Evolutionary conservation across 2,888 invertebrate genomes (phyloP).

Genomic region (Nomada ferruginata): DNA sequence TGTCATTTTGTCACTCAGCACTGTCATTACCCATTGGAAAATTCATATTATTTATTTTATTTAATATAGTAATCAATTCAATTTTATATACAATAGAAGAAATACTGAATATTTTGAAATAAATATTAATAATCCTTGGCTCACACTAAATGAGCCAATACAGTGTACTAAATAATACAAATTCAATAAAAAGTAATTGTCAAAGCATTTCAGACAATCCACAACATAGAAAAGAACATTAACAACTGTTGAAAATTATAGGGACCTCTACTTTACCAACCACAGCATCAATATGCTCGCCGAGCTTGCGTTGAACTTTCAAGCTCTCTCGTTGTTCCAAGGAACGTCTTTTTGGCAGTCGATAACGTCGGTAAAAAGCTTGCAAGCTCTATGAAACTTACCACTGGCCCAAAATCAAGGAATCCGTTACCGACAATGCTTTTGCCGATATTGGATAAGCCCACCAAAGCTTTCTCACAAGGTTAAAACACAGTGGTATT

Average conservation of each 20-base stretch:
- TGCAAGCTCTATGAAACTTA: conserved; percentile 30
- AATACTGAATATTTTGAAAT: background rate
- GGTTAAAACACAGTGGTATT: background rate
- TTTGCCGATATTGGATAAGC: conserved; percentile 21
- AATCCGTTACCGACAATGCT: conserved; percentile 38
- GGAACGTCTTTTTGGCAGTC: conserved; percentile 27
- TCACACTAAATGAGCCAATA: no score
- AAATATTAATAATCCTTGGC: no score
- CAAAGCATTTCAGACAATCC: background rate
- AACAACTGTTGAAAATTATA: conserved; percentile 11
- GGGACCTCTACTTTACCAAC: conserved; percentile 28
- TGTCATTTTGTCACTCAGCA: background rate
- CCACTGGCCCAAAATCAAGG: background rate
- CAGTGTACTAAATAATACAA: no score
- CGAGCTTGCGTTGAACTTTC: conserved; percentile 5
- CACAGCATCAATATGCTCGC: background rate
- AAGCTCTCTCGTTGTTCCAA: background rate
- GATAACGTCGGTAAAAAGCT: conserved; percentile 54
- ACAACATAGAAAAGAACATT: background rate
- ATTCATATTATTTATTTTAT: background rate
- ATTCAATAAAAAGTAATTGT: no score
- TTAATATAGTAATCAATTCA: background rate
- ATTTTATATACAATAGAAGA: background rate
- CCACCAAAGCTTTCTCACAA: background rate
- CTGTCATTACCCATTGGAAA: no score